Evolutionary conservation across 2,888 invertebrate genomes (phyloP), one percentile per base, ranked within the genome.

Genomic region (Ethmia dodecea): DNA sequence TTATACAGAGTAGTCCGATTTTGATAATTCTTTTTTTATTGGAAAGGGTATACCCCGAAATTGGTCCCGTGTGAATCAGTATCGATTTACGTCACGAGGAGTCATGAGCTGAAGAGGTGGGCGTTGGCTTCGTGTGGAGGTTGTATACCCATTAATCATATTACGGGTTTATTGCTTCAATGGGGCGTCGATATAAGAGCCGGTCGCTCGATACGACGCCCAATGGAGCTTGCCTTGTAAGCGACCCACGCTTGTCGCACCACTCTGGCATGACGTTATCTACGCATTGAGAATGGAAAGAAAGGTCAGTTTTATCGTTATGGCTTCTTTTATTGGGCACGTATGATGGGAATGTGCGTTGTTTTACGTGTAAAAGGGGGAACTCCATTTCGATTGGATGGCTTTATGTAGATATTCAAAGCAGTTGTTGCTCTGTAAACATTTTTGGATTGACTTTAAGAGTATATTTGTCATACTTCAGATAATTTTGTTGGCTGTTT

Each of bases 151-250:
- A 80, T 81, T 79, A 74, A 80, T 83, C 80, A 83, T 78, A 68
- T 60, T 69, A 65, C 61, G 56, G 62, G 53, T 78, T 79, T 78
- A 80, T 78, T 70, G 71, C 72, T 71, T 71, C 65, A 75, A 76
- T 75, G 69, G 73, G 61, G 64, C 49, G 55, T 57, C 65, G 63
- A 69, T 68, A 63, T 32, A 22, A 35, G 46, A 13, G 10, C 27
- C 26, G 15, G 14, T 38, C 25, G 55, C 47, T 67, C 58, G 50
- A 58, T 58, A 60, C 55, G 45, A 49, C 52, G 35, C 14, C 25
- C 16, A 9, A 16, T 27, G 28, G 32, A 11, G 27, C 20, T 10
- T 13, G 8, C 8, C 22, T 22, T 26, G 4, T 26, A 9, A 12
- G n/a, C 1, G 11, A 26, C 6, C 26, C 12, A 25, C 20, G 10